Base-by-base conservation (phyloP, 2,797 vertebrate species). In the Darevskia mixta region DNA sequence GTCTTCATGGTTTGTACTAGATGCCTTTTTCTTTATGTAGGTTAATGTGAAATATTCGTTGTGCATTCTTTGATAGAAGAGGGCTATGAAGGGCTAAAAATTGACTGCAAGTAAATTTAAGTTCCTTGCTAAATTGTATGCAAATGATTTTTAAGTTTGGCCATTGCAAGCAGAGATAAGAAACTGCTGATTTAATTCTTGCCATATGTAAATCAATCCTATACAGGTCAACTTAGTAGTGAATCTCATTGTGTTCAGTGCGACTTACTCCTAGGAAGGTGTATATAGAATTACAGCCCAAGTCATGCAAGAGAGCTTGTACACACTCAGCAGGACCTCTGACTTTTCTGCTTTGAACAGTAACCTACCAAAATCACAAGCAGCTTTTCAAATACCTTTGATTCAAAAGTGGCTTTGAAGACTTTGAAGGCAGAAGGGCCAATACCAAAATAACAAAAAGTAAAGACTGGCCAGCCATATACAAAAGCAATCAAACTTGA, bases 1-100 rank as follows among this genome's bases (percentile, higher is more conserved):
- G 3, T 66, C 15, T 38, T 49, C 10, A 41, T 32, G 27, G 85
- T 43, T 15, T 10, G 4, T 29, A 49, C 61, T 29, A 41, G 15
- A 55, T 55, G 49, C 49, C 49, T 55, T 55, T 55, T 55, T 55
- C 49, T 55, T 55, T 55, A 55, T 13, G 3, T 55, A 69, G 10
- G 23, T 29, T 9, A 69, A 11, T 43, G 58, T 64, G 72, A 64
- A 85, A 64, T 76, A 76, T 61, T 76, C 0, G 8, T 43, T 61
- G n/a, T 35, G 41, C 9, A 27, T 41, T 64, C 83, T 38, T 85
- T 4, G 41, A 32, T 88, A 79, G 87, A 80, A 35, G n/a, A 87
- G 9, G 66, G 58, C 49, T 49, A 1, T 82, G 5, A 25, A 86
- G 49, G 49, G 13, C 13, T 3, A 55, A 55, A 55, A 55, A 55